Percentiles rank a stretch among this genome's conserved stretches.
Conservation (phyloP, 2,888 invertebrate genomes). For the Strigamia maritima region DNA sequence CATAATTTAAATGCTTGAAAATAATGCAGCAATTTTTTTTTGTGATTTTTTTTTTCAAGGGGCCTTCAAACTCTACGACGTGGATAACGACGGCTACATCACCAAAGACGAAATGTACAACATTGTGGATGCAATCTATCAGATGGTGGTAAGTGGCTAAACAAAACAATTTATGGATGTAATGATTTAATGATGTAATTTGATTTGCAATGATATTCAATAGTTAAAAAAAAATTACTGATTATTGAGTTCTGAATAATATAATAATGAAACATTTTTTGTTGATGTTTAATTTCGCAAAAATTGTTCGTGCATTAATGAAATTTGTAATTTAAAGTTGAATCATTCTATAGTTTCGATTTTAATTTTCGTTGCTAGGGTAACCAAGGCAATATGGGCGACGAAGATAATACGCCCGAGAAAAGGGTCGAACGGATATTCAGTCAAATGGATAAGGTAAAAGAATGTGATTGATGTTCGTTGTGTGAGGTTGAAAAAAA, state of each 20-base stretch:
- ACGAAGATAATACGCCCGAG: conserved; percentile 58
- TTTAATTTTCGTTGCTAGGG: conserved; percentile 46
- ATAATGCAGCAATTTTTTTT: conserved; percentile 23
- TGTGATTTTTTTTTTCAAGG: conserved; percentile 48
- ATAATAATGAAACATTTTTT: neutral
- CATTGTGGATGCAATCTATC: conserved; percentile 57
- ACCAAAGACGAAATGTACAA: conserved; percentile 55
- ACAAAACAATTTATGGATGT: too few species aligned
- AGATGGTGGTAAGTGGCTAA: conserved; percentile 55
- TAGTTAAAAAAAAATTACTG: neutral
- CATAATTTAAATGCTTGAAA: neutral
- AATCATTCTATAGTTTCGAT: conserved; percentile 1
- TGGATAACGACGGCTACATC: conserved; percentile 56
- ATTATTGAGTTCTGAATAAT: neutral
- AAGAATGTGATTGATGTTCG: conserved; percentile 25
- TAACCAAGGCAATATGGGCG: conserved; percentile 51
- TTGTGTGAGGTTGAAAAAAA: neutral
- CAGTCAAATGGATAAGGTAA: conserved; percentile 89
- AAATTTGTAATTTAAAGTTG: neutral
- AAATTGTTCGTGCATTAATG: neutral
- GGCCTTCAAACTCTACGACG: conserved; percentile 56
- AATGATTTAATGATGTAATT: neutral
- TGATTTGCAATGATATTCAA: too few species aligned
- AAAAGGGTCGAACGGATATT: conserved; percentile 98
- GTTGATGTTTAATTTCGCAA: neutral